Evolutionary conservation across 2,888 invertebrate species (phyloP).

Genomic region (Platypus cylindrus): DNA sequence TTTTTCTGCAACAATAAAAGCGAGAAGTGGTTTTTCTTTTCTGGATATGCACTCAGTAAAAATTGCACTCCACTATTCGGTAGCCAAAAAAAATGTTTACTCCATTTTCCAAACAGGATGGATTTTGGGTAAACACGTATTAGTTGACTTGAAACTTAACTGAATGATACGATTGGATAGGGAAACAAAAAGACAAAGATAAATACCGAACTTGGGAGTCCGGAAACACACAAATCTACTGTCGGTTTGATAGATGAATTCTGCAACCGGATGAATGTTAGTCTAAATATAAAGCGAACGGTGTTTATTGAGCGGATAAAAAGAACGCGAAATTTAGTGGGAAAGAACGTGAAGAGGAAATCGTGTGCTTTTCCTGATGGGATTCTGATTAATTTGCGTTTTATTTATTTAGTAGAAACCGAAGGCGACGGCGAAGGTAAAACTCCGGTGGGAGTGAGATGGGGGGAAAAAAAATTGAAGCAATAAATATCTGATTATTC

Average conservation of each 20-base stretch:
- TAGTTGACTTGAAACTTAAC: slow-evolving; percentile 13
- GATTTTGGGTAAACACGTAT: slow-evolving; percentile 9
- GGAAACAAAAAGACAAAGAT: slow-evolving; percentile 27
- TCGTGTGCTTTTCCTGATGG: too few species aligned
- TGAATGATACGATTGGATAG: slow-evolving; percentile 30
- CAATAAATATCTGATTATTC: too few species aligned
- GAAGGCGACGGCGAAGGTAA: too few species aligned
- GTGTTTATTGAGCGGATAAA: slow-evolving; percentile 26
- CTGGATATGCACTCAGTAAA: neutral
- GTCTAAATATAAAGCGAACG: slow-evolving; percentile 30
- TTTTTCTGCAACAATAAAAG: too few species aligned
- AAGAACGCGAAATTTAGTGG: slow-evolving; percentile 9
- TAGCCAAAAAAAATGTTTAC: slow-evolving; percentile 5
- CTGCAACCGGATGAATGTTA: slow-evolving; percentile 31
- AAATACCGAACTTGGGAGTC: slow-evolving; percentile 32
- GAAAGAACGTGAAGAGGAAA: slow-evolving; percentile 8
- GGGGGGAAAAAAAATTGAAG: too few species aligned
- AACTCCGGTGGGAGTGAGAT: too few species aligned
- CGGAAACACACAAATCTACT: slow-evolving; percentile 34
- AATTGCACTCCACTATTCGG: slow-evolving; percentile 1
- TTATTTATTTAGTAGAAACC: too few species aligned
- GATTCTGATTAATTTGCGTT: too few species aligned
- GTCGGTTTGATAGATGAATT: slow-evolving; percentile 33
- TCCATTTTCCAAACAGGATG: slow-evolving; percentile 6
- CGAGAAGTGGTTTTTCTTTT: too few species aligned